Conservation (phyloP, 2,113 vertebrate species). For the Mola mola region DNA sequence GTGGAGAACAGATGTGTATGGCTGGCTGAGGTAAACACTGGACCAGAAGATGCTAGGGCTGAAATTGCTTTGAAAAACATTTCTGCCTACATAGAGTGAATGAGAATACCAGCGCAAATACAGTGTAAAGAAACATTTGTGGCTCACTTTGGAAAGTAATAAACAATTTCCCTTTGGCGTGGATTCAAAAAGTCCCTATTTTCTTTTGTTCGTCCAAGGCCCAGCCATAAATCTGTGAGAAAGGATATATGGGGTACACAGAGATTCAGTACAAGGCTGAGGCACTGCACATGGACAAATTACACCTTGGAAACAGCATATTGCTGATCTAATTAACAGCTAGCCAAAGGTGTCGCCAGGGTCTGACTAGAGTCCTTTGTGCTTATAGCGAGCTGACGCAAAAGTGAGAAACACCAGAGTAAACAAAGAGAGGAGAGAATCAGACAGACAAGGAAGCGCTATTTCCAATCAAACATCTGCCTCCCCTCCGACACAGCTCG, state of each 20-base stretch:
- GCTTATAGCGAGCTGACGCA: slow-evolving; percentile 31
- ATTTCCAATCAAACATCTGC: slow-evolving; percentile 74
- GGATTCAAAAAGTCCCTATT: slow-evolving; percentile 49
- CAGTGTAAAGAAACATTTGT: slow-evolving; percentile 58
- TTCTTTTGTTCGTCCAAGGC: slow-evolving; percentile 24
- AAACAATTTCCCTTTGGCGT: slow-evolving; percentile 52
- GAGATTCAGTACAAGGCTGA: slow-evolving; percentile 11
- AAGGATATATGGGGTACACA: slow-evolving; percentile 5
- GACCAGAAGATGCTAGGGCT: slow-evolving; percentile 58
- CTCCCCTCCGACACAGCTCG: slow-evolving; percentile 68
- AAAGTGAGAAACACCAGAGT: slow-evolving; percentile 37
- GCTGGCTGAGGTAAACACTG: slow-evolving; percentile 65
- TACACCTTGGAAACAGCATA: neutral
- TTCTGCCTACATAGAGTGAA: slow-evolving; percentile 40
- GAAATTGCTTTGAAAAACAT: slow-evolving; percentile 71
- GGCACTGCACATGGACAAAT: slow-evolving; percentile 6
- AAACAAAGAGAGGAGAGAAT: slow-evolving; percentile 58
- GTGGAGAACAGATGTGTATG: slow-evolving; percentile 69
- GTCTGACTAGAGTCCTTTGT: slow-evolving; percentile 49
- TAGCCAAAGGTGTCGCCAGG: slow-evolving; percentile 58
- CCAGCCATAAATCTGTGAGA: slow-evolving; percentile 5
- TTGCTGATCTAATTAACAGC: slow-evolving; percentile 73
- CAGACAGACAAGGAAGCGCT: slow-evolving; percentile 53
- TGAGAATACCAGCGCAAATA: slow-evolving; percentile 42
- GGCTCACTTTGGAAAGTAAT: slow-evolving; percentile 49